Percentiles rank a stretch among this genome's conserved stretches.
Evolutionary conservation across 2,113 vertebrate species (phyloP).

Genomic region (Nesoenas mayeri): DNA sequence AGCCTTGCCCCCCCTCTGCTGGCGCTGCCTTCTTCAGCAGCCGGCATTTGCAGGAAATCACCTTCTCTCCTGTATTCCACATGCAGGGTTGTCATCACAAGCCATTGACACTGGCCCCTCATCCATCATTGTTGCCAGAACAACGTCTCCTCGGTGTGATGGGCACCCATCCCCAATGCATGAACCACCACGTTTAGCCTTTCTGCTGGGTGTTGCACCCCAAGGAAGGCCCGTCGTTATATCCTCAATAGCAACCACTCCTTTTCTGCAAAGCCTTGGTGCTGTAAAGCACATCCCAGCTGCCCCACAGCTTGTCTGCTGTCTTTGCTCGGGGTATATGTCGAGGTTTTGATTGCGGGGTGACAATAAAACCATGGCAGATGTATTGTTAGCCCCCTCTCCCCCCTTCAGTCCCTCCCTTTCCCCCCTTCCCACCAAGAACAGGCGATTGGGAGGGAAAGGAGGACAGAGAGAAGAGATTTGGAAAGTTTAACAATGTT

Average conservation of each 20-base stretch:
- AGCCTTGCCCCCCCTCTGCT: not conserved
- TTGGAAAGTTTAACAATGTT: no score
- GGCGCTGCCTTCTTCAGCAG: not conserved
- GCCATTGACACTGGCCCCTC: fast-evolving
- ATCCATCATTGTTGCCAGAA: not conserved
- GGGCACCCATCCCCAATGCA: not conserved
- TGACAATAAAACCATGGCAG: no score
- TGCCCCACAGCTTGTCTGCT: not conserved
- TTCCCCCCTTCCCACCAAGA: no score
- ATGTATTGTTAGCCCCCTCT: no score
- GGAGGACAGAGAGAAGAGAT: no score
- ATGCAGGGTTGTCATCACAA: not conserved
- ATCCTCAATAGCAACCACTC: not conserved
- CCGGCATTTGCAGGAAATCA: not conserved
- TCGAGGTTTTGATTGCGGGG: no score
- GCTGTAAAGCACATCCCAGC: not conserved
- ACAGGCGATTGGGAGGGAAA: no score
- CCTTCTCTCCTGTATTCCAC: not conserved
- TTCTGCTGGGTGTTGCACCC: not conserved
- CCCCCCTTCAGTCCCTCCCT: no score
- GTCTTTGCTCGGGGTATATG: not conserved
- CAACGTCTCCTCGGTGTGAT: not conserved
- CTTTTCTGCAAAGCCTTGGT: not conserved
- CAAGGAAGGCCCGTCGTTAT: not conserved
- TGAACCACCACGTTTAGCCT: not conserved